Evolutionary conservation across 2,113 vertebrate genomes (phyloP), one percentile per base, ranked within the genome.

Genomic region (Hystrix brachyura): DNA sequence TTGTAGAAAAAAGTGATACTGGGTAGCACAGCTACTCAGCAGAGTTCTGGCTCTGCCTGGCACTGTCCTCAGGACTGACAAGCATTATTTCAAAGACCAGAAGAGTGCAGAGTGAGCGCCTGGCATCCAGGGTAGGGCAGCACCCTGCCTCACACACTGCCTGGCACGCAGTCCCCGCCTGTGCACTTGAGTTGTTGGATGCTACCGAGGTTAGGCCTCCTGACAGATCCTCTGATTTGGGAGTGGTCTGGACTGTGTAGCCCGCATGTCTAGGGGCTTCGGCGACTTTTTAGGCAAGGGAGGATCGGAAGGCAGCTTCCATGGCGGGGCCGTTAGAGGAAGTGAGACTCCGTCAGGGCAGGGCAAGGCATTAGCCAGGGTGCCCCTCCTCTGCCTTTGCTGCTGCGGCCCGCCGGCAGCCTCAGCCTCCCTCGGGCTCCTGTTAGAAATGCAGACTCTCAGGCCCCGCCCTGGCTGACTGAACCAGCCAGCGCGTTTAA

Each of bases 161-260:
- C 86, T 19, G 62, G 65, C 32, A 11, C 23, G 3, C 1, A 15
- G 64, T 57, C 14, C 18, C 43, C 34, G 13, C 7, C 3, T 0
- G 17, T 0, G 2, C 1, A 3, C 1, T 12, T 4, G 43, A 51
- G 18, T 14, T 0, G 0, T 11, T 72, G 87, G 55, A 21, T n/a
- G 4, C 27, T 48, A 55, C 25, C 38, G 60, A 80, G 12, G 7
- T 4, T 15, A 21, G 60, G 51, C 46, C 53, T 23, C 4, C 51
- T 21, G 79, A 13, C 27, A 23, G 0, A 14, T 10, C 46, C 53
- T 90, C 69, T 72, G 23, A 23, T 43, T 53, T 6, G 3, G 14
- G 10, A 25, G 4, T 34, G 59, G 2, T 94, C 87, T 53, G 5
- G 46, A 38, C 19, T 21, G 32, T 29, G 19, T 21, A 10, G 71